A percentile compares a stretch with the other conserved stretches of the same genome.
Conservation (phyloP, 2,113 vertebrate species). For the Corynorhinus townsendii region DNA sequence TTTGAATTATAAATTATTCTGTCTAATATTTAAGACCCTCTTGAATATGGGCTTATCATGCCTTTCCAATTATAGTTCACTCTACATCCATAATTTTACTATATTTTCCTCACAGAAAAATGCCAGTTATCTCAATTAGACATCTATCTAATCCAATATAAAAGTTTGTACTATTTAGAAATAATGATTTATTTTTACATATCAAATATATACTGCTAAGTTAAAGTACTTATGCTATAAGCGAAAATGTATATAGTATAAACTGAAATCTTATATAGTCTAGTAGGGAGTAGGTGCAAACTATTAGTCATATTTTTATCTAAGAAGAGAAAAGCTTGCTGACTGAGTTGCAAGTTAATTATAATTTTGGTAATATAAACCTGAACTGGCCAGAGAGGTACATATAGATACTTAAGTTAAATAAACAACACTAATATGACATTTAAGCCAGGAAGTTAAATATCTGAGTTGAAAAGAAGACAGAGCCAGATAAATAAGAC, state of each 20-base stretch:
- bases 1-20: not conserved
- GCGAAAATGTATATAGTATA: not conserved
- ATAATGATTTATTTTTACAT: conserved; percentile 16
- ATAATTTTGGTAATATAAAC: not conserved
- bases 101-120: conserved; percentile 2
- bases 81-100: not conserved
- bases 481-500: not conserved
- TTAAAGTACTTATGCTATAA: not conserved
- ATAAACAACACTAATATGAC: not conserved
- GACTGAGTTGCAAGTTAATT: not conserved
- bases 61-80: not conserved
- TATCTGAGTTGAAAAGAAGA: conserved; percentile 4
- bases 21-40: not conserved
- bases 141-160: not conserved
- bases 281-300: not conserved
- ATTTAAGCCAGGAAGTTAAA: not conserved
- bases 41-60: not conserved
- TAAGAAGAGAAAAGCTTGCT: not conserved
- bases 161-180: conserved; percentile 34
- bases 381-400: not conserved
- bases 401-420: not conserved
- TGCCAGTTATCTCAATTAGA: not conserved
- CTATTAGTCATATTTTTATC: not conserved
- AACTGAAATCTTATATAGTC: not conserved
- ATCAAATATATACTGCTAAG: not conserved